Evolutionary conservation across 2,797 vertebrate species (phyloP).

Genomic region (Muraenolepis orangiensis): DNA sequence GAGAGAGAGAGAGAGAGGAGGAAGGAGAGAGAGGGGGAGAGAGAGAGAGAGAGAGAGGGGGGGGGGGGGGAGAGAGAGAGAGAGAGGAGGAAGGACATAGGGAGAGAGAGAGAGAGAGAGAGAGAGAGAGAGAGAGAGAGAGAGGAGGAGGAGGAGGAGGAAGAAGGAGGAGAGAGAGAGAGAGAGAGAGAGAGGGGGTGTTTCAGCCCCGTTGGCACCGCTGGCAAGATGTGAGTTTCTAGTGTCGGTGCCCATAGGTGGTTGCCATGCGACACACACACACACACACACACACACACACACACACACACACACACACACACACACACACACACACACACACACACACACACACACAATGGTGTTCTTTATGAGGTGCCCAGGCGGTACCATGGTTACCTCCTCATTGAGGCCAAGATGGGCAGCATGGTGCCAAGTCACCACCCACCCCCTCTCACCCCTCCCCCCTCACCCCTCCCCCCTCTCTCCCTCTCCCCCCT

Average conservation of each 20-base stretch:
- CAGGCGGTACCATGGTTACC: constrained; percentile 82
- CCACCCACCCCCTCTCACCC: constrained; percentile 60
- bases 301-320: constrained; percentile 31
- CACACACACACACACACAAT: constrained; percentile 66
- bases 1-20: too few species aligned
- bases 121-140: constrained; percentile 25
- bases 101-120: constrained; percentile 33
- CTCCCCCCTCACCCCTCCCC: too few species aligned
- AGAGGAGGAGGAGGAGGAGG: constrained; percentile 17
- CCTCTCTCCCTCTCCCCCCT: too few species aligned
- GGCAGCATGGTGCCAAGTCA: constrained; percentile 74
- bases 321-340: constrained; percentile 30
- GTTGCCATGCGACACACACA: constrained; percentile 77
- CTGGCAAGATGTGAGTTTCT: constrained; percentile 48
- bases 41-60: constrained; percentile 23
- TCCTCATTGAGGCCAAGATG: constrained; percentile 75
- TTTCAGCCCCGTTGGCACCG: constrained; percentile 39
- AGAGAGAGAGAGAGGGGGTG: constrained; percentile 26
- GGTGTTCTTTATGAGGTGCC: constrained; percentile 82
- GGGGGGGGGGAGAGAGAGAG: constrained; percentile 29
- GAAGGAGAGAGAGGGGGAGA: too few species aligned
- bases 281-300: constrained; percentile 46
- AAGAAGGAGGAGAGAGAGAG: constrained; percentile 21
- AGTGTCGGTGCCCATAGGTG: constrained; percentile 72
- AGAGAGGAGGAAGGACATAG: constrained; percentile 34